Evolutionary conservation across 2,113 vertebrate species (phyloP).

Genomic region (Isurus oxyrinchus): DNA sequence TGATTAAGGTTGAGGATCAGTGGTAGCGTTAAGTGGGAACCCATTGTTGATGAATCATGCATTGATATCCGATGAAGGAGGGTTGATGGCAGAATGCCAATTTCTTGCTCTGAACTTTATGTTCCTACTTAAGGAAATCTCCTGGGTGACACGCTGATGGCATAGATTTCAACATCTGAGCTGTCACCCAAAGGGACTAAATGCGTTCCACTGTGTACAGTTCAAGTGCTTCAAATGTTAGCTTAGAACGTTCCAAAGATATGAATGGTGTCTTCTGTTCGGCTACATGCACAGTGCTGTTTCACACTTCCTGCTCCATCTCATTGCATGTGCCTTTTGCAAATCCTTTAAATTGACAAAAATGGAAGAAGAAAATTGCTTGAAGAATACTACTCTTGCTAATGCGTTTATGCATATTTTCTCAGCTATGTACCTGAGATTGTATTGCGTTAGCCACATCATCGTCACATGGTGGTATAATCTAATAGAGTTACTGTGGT

Average conservation of each 20-base stretch:
- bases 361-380: neutral
- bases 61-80: neutral
- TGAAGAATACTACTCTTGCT: neutral
- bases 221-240: neutral
- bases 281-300: neutral
- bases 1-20: neutral
- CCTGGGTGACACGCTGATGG: neutral
- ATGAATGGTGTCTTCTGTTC: neutral
- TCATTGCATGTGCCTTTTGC: neutral
- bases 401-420: neutral
- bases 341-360: conserved; percentile 2
- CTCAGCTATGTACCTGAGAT: neutral
- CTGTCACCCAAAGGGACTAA: neutral
- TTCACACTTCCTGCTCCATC: neutral
- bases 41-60: neutral
- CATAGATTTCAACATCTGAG: neutral
- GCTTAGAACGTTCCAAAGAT: neutral
- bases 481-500: neutral
- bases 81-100: neutral
- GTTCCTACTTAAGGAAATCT: neutral
- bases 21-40: neutral
- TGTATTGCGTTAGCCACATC: neutral
- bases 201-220: neutral
- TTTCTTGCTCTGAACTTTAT: neutral
- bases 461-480: neutral